Conservation (phyloP, 92 coral and sea anemone species). For the Montipora capitata region DNA sequence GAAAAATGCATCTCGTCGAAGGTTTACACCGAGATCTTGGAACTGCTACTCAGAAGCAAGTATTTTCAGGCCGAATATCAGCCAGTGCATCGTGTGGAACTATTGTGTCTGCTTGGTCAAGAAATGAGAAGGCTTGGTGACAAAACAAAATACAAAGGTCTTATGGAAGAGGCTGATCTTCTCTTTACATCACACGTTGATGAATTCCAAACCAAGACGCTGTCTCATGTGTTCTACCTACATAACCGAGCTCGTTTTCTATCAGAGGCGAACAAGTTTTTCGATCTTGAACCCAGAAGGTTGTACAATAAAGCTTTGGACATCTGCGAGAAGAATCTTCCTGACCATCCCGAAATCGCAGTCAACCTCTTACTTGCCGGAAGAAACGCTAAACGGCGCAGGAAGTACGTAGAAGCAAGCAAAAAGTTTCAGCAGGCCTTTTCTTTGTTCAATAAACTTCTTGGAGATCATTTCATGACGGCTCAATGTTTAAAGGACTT, state of each 20-base stretch:
- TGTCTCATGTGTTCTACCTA: conserved; percentile 11
- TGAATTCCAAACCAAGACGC: not conserved
- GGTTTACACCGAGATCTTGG: not conserved
- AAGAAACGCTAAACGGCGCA: not conserved
- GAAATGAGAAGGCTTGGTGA: conserved; percentile 22
- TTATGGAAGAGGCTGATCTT: conserved; percentile 19
- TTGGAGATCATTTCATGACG: conserved; percentile 28
- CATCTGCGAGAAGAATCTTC: not conserved
- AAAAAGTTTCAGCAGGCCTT: not conserved
- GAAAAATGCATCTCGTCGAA: conserved; percentile 45
- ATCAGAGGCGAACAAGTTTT: not conserved
- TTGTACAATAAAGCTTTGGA: not conserved
- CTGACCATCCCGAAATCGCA: conserved; percentile 25
- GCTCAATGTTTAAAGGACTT: conserved; percentile 6
- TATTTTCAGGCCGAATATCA: not conserved
- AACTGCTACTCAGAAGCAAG: not conserved
- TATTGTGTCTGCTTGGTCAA: conserved; percentile 38
- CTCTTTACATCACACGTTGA: not conserved
- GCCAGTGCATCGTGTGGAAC: conserved; percentile 19
- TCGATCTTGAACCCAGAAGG: not conserved
- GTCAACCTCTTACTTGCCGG: not conserved
- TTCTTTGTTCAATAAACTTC: not conserved
- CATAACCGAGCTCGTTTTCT: conserved; percentile 8
- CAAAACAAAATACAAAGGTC: not conserved
- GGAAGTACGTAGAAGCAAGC: not conserved